Conservation (phyloP, 2,797 vertebrate genomes). For the Halcyon badia region DNA sequence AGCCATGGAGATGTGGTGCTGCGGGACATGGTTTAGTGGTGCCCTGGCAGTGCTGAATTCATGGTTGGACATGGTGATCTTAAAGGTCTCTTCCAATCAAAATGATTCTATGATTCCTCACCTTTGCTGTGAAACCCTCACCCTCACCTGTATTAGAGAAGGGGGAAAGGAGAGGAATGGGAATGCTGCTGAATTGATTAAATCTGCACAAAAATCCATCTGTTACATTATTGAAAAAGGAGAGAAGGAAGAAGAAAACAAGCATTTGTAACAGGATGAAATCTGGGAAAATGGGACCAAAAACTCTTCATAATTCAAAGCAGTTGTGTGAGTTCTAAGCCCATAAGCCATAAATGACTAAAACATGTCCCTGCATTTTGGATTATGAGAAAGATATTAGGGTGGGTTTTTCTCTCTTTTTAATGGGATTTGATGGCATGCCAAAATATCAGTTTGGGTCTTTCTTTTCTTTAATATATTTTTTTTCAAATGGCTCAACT, state of each 20-base stretch:
- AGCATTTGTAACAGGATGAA: slow-evolving; percentile 14
- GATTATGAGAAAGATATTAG: slow-evolving; percentile 54
- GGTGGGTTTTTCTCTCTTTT: slow-evolving; percentile 44
- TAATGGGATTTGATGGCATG: slow-evolving; percentile 41
- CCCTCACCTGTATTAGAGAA: not conserved
- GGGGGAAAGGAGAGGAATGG: not conserved
- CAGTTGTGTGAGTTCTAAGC: slow-evolving; percentile 35
- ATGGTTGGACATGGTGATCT: too few relatives aligned
- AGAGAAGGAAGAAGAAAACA: slow-evolving; percentile 40
- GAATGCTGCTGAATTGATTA: not conserved
- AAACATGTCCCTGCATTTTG: slow-evolving; percentile 54
- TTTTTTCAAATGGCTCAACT: not conserved
- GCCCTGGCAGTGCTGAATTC: too few relatives aligned
- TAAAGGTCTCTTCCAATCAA: not conserved
- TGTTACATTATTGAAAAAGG: not conserved
- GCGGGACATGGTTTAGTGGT: too few relatives aligned
- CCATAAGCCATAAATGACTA: slow-evolving; percentile 59
- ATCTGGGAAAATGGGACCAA: slow-evolving; percentile 45
- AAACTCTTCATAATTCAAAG: slow-evolving; percentile 39
- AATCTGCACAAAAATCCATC: not conserved
- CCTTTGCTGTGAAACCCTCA: not conserved
- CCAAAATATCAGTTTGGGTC: slow-evolving; percentile 36
- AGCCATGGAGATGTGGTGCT: too few relatives aligned
- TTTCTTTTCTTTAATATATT: not conserved
- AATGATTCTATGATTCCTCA: not conserved